A percentile compares a stretch with the other conserved stretches of the same genome.
phyloP scores from a whole-genome alignment of 2,888 invertebrate species.

The Calameuta pallipes region DNA sequence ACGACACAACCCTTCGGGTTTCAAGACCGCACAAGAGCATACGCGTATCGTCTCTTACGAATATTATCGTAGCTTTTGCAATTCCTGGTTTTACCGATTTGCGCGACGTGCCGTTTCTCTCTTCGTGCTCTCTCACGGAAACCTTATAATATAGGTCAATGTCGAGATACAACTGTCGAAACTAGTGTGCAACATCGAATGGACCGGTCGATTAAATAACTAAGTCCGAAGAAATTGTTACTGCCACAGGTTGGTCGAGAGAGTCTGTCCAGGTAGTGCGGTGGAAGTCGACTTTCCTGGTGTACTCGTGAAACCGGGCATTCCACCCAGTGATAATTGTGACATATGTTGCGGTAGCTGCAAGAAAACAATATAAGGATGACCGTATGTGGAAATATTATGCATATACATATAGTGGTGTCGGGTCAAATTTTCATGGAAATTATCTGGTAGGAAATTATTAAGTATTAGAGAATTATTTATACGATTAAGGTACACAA shows the following conservation, averaged over 20 bases:
- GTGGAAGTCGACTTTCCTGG: constrained; percentile 44
- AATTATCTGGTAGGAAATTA: constrained; percentile 5
- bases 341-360: constrained; percentile 69
- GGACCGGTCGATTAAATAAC: constrained; percentile 48
- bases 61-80: background rate
- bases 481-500: constrained; percentile 9
- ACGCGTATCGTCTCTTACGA: background rate
- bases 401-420: background rate
- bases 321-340: constrained; percentile 65
- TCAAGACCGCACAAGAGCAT: background rate
- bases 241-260: constrained; percentile 65
- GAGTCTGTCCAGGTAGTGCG: constrained; percentile 57
- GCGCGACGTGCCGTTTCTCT: background rate
- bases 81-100: background rate
- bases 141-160: background rate
- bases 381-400: background rate
- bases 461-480: constrained; percentile 4
- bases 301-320: constrained; percentile 46
- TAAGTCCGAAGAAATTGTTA: constrained; percentile 46
- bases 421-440: background rate
- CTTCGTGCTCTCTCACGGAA: background rate
- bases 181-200: constrained; percentile 49
- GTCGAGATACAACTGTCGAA: constrained; percentile 10
- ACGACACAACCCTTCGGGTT: background rate
- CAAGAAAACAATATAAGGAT: constrained; percentile 23